phyloP scores from a whole-genome alignment of 2,113 vertebrate species.

The Salvator merianae region DNA sequence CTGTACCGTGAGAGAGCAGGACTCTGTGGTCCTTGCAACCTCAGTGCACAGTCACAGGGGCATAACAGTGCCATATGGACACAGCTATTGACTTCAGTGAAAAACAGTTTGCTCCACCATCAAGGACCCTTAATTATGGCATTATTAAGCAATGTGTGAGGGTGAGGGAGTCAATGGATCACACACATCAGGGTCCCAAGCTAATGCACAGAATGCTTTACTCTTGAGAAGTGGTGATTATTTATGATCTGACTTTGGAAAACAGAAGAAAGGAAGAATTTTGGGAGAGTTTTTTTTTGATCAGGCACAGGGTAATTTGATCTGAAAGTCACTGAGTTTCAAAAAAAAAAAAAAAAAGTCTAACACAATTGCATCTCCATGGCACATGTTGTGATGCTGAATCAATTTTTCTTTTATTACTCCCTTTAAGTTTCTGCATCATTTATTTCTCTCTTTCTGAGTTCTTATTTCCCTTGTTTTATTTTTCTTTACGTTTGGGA shows the following conservation, averaged over 20 bases:
- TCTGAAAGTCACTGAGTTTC: conserved; percentile 5
- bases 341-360: not conserved
- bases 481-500: not conserved
- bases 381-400: not conserved
- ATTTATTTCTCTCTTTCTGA: accelerated
- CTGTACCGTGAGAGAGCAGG: too few species aligned
- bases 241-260: conserved; percentile 13
- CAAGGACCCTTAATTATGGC: too few species aligned
- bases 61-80: too few species aligned
- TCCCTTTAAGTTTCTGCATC: not conserved
- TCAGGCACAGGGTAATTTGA: not conserved
- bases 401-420: accelerated
- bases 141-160: not conserved
- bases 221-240: not conserved
- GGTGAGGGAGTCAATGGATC: not conserved
- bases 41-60: too few species aligned
- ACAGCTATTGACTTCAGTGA: too few species aligned
- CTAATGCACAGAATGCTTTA: not conserved
- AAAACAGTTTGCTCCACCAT: too few species aligned
- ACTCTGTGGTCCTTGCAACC: too few species aligned
- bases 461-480: not conserved
- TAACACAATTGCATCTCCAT: not conserved
- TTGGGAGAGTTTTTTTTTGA: not conserved
- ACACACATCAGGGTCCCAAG: not conserved
- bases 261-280: not conserved